Base-by-base conservation (phyloP, 2,797 vertebrate genomes). In the Austrolebias charrua region DNA sequence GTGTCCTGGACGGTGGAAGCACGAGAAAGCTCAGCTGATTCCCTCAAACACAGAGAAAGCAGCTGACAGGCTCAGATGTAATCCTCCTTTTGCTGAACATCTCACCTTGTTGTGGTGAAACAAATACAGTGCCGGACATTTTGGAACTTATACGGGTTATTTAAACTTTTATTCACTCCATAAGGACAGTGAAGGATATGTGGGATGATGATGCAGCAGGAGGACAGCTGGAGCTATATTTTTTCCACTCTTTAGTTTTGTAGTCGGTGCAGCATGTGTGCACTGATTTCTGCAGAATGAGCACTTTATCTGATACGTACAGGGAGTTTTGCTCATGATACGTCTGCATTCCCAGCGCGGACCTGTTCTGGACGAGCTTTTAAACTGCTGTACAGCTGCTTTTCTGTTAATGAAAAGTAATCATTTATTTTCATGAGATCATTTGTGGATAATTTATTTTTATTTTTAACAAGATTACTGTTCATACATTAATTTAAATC, bases 41-140 rank as follows among this genome's bases (percentile, higher is more conserved):
- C 69, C 75, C 28, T 29, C 13, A 52, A 57, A 43, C 47, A 52
- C 71, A 69, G 50, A 64, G 61, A 63, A 60, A 76, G 61, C 75
- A 65, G 66, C 67, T 67, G 66, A 66, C 55, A 48, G 60, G 63
- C 69, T 67, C 35, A 42, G 46, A 70, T 47, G 28, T 89, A 86
- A 86, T 85, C 81, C 75, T 59, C 74, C 40, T 40, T 80, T 45
- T n/a, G 62, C 69, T 80, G 75, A 86, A 74, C 71, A 53, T 55
- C 69, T 67, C 71, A 77, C 62, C 74, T 77, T 58, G 66, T 67
- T 75, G 70, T 76, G 71, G 73, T 75, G 57, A 75, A 66, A 64
- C 74, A 51, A 85, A 67, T 63, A 68, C 49, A 63, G 43, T 55
- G 74, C 73, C 54, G 40, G 49, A 69, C 71, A 59, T 60, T 63